These are phyloP conservation scores for Clarias batrachus DNA, from an alignment of 2,113 vertebrate species.

Conservation along the genomic window DNA sequence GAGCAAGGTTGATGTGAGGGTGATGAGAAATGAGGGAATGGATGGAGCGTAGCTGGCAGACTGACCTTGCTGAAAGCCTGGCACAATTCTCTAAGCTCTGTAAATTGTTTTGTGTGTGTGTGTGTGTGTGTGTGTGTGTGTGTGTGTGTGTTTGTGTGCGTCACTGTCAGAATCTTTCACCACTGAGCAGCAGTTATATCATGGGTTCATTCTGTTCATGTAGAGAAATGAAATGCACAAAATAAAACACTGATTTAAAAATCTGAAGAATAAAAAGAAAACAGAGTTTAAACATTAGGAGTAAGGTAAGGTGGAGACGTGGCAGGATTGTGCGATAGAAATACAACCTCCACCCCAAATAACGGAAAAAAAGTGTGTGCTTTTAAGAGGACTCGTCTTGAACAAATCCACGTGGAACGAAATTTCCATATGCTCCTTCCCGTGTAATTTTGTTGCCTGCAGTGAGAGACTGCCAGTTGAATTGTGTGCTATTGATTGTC, in stretches of 20 bases:
- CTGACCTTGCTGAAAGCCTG: slow-evolving; percentile 4
- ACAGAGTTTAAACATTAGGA: background rate
- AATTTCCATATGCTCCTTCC: slow-evolving; percentile 43
- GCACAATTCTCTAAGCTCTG: background rate
- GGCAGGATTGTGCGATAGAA: slow-evolving; percentile 3
- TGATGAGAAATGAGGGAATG: slow-evolving; percentile 1
- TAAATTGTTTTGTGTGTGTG: background rate
- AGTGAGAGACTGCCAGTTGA: slow-evolving; percentile 38
- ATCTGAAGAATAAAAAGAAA: background rate
- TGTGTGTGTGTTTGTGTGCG: background rate
- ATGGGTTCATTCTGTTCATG: background rate
- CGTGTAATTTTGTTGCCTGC: slow-evolving; percentile 45
- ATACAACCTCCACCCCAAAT: background rate
- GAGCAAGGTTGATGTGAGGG: slow-evolving; percentile 23
- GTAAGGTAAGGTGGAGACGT: background rate
- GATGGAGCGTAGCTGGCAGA: background rate
- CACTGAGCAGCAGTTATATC: background rate
- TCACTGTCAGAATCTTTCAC: background rate
- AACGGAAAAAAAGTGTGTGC: background rate
- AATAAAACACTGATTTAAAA: background rate
- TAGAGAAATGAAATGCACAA: background rate
- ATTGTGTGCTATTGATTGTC: slow-evolving; percentile 56
- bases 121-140: background rate
- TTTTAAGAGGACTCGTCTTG: slow-evolving; percentile 46
- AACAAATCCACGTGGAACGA: slow-evolving; percentile 60